Conservation (phyloP, 2,888 invertebrate species). For the Cephus spinipes region DNA sequence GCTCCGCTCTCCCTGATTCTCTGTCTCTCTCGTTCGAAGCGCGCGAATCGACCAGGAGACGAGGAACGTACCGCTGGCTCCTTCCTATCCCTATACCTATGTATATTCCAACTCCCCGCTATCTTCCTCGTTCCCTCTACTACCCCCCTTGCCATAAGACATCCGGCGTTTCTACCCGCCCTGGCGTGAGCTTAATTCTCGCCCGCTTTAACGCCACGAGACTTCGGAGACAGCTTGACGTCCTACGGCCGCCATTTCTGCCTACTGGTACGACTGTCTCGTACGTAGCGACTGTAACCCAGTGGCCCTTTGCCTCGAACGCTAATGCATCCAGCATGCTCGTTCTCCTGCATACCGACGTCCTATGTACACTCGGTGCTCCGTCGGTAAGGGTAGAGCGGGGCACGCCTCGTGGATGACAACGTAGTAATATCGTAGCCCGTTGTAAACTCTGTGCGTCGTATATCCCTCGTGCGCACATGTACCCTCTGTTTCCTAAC, state of each 20-base stretch:
- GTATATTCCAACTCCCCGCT: neutral
- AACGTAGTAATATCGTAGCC: conserved; percentile 17
- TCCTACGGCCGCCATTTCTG: neutral
- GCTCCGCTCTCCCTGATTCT: neutral
- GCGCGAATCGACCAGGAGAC: neutral
- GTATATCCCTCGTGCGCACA: neutral
- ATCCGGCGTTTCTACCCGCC: neutral
- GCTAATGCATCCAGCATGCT: neutral
- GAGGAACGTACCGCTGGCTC: neutral
- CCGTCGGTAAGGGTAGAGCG: neutral
- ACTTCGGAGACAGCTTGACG: neutral
- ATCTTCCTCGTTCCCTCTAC: neutral
- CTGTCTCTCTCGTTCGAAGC: conserved; percentile 5
- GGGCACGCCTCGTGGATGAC: neutral
- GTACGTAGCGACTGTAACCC: neutral
- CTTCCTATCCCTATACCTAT: neutral
- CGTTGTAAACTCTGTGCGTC: neutral
- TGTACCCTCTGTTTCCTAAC: neutral
- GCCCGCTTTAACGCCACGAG: neutral
- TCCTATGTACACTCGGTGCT: neutral
- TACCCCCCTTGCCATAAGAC: neutral
- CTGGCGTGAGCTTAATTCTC: neutral
- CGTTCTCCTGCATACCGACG: conserved; percentile 23
- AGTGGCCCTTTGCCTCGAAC: neutral
- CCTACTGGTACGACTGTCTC: neutral